Evolutionary conservation across 2,888 invertebrate genomes (phyloP).

Genomic region (Aphodius sticticus): DNA sequence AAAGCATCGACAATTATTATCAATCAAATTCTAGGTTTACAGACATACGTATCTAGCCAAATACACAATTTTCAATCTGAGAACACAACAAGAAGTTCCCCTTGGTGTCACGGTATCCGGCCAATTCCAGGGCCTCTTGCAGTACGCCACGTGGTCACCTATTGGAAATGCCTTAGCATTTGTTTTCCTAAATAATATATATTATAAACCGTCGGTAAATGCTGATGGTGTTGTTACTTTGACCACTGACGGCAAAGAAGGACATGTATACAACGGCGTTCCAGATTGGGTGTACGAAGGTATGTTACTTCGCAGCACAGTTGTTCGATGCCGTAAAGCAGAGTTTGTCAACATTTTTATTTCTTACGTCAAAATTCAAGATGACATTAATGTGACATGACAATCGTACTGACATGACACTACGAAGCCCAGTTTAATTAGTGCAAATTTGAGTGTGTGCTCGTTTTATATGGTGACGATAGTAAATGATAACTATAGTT

Average conservation of each 20-base stretch:
- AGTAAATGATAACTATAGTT: too few relatives aligned
- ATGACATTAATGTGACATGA: too few relatives aligned
- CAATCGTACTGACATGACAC: too few relatives aligned
- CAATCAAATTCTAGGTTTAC: constrained; percentile 68
- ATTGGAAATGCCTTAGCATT: constrained; percentile 75
- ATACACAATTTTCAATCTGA: constrained; percentile 74
- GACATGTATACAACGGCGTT: constrained; percentile 81
- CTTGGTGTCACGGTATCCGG: constrained; percentile 47
- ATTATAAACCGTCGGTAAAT: constrained; percentile 69
- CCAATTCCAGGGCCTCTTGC: constrained; percentile 63
- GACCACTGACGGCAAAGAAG: constrained; percentile 64
- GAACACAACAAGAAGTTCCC: constrained; percentile 61
- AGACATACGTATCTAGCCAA: constrained; percentile 81
- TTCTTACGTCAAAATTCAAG: too few relatives aligned
- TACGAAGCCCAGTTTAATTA: too few relatives aligned
- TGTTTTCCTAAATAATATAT: constrained; percentile 79
- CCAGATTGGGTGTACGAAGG: constrained; percentile 98
- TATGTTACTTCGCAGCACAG: constrained; percentile 54
- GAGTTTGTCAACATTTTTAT: too few relatives aligned
- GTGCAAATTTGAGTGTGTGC: too few relatives aligned
- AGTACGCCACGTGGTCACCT: constrained; percentile 82
- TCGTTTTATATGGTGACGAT: too few relatives aligned
- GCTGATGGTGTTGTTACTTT: constrained; percentile 63
- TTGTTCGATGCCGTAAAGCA: not conserved
- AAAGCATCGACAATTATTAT: constrained; percentile 18